phyloP scores from a whole-genome alignment of 2,113 vertebrate genomes.

The Corapipo altera region DNA sequence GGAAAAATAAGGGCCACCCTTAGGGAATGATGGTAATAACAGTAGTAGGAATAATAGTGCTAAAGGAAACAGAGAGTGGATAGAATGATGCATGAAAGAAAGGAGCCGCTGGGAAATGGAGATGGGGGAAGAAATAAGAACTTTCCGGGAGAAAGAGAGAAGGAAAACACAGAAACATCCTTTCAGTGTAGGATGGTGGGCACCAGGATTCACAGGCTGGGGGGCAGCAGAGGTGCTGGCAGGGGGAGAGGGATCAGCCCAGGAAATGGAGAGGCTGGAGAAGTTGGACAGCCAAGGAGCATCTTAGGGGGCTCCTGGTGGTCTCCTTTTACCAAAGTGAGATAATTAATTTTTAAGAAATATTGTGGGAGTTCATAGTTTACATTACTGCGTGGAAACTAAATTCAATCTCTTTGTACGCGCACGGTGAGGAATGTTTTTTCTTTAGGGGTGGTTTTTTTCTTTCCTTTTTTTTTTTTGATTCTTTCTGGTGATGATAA shows the following conservation, averaged over 20 bases:
- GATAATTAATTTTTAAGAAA: background rate
- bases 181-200: accelerated
- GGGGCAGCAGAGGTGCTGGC: background rate
- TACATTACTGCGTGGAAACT: background rate
- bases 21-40: background rate
- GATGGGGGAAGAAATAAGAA: background rate
- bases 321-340: background rate
- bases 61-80: background rate
- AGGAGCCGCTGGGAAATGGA: background rate
- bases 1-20: background rate
- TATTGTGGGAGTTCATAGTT: background rate
- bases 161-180: background rate
- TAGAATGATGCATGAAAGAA: background rate
- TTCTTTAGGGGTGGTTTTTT: background rate
- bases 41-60: background rate
- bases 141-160: background rate
- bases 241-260: background rate
- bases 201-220: background rate
- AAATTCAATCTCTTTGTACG: background rate
- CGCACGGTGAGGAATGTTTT: background rate
- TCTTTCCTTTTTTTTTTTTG: background rate
- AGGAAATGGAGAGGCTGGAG: background rate
- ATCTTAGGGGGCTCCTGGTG: background rate
- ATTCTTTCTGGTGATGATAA: background rate
- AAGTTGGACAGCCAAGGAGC: background rate